Conservation (phyloP, 2,888 invertebrate species). For the Koerneria pararmatus region DNA sequence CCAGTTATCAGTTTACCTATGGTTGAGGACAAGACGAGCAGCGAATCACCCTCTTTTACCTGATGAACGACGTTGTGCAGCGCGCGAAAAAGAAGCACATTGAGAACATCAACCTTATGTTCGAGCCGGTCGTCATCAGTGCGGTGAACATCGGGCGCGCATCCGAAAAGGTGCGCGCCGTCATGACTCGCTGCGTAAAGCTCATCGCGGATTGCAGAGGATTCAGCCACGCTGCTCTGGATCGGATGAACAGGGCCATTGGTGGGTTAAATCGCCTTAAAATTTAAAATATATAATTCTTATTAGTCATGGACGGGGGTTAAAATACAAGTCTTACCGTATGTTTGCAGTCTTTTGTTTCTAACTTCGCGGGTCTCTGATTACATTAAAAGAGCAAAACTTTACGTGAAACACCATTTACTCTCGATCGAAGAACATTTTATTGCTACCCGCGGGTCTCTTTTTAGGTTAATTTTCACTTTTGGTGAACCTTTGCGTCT, state of each 20-base stretch:
- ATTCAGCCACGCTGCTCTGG: slow-evolving; percentile 74
- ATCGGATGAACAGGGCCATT: slow-evolving; percentile 67
- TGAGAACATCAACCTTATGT: slow-evolving; percentile 33
- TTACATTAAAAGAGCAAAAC: no score
- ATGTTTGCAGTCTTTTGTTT: no score
- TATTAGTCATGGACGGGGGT: no score
- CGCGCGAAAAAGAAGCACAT: slow-evolving; percentile 65
- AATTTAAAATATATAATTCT: not conserved
- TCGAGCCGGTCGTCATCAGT: slow-evolving; percentile 38
- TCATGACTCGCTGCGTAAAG: slow-evolving; percentile 61
- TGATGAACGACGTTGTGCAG: slow-evolving; percentile 98
- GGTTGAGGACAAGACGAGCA: no score
- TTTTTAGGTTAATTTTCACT: no score
- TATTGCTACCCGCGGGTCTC: no score
- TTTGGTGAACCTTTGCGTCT: no score
- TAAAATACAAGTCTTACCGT: no score
- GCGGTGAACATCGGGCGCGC: slow-evolving; percentile 36
- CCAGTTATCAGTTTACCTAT: no score
- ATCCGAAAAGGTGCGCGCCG: slow-evolving; percentile 36
- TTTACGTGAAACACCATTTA: no score
- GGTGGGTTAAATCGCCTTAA: slow-evolving; percentile 34
- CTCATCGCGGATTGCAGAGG: slow-evolving; percentile 65
- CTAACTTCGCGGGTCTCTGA: no score
- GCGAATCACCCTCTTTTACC: slow-evolving; percentile 83
- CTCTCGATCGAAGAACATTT: no score